phyloP scores from a whole-genome alignment of 1,140 invertebrate species.

The Parapsyche elsis region DNA sequence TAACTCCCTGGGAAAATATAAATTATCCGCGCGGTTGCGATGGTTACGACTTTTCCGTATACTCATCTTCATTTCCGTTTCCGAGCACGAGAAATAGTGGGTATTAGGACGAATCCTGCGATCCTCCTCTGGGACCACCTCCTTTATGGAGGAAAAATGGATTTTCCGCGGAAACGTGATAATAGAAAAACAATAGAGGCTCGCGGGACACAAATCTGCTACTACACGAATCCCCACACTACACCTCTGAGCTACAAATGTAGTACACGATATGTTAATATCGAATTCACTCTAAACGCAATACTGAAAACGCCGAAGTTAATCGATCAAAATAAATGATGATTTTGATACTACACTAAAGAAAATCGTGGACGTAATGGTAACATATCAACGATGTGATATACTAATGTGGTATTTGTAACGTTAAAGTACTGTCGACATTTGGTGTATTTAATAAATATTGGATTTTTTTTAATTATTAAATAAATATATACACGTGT shows the following conservation, averaged over 20 bases:
- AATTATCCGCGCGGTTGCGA: conserved; percentile 12
- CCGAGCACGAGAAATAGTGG: conserved; percentile 43
- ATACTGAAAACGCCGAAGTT: too few relatives aligned
- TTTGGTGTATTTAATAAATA: too few relatives aligned
- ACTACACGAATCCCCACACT: not conserved
- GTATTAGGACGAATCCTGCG: conserved; percentile 34
- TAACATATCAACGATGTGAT: too few relatives aligned
- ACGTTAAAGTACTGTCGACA: too few relatives aligned
- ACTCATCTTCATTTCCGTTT: conserved; percentile 39
- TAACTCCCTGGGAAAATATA: conserved; percentile 1
- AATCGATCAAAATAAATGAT: too few relatives aligned
- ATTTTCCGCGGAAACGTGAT: conserved; percentile 37
- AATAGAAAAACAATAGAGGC: conserved; percentile 42
- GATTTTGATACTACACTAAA: too few relatives aligned
- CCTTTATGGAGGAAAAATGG: conserved; percentile 20
- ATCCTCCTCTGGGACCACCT: conserved; percentile 26
- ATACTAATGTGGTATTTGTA: too few relatives aligned
- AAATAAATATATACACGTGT: too few relatives aligned
- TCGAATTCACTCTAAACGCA: too few relatives aligned
- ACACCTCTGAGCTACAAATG: not conserved
- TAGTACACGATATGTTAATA: too few relatives aligned
- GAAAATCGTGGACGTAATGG: too few relatives aligned
- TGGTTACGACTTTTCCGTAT: conserved; percentile 28
- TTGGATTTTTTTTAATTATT: too few relatives aligned
- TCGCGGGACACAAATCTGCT: conserved; percentile 19